These are phyloP conservation scores for Zootoca vivipara DNA, from an alignment of 2,113 vertebrate species.

Conservation along the genomic window DNA sequence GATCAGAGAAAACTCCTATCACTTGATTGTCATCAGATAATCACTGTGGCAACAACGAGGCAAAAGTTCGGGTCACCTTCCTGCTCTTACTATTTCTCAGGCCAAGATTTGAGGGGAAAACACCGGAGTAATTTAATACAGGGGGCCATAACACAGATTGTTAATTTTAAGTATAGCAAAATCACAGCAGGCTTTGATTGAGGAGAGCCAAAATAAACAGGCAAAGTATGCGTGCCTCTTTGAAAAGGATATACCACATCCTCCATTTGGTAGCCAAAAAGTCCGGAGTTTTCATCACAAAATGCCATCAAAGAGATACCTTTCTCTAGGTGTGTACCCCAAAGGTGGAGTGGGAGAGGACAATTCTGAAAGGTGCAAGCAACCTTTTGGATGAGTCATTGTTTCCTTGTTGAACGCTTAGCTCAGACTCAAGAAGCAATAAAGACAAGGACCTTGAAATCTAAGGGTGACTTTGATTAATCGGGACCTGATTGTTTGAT, in stretches of 20 bases:
- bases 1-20: conserved; percentile 54
- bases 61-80: conserved; percentile 49
- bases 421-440: conserved; percentile 62
- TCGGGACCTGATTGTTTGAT: conserved; percentile 61
- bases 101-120: conserved; percentile 17
- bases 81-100: conserved; percentile 53
- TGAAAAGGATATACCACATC: conserved; percentile 80
- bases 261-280: conserved; percentile 73
- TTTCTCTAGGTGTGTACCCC: conserved; percentile 64
- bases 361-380: conserved; percentile 23
- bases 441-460: conserved; percentile 50
- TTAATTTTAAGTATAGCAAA: conserved; percentile 73
- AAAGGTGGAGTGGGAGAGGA: conserved; percentile 49
- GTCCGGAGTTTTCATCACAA: conserved; percentile 72
- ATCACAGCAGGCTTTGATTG: conserved; percentile 73
- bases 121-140: conserved; percentile 62
- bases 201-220: conserved; percentile 76
- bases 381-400: conserved; percentile 37
- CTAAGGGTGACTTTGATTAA: conserved; percentile 67
- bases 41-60: conserved; percentile 59
- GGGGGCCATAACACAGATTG: conserved; percentile 64
- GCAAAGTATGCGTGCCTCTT: conserved; percentile 70
- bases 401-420: conserved; percentile 61
- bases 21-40: conserved; percentile 37
- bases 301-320: conserved; percentile 63